Evolutionary conservation across 37 sponge, comb jelly and placozoan genomes (phyloP).

Genomic region (Crambe crambe): DNA sequence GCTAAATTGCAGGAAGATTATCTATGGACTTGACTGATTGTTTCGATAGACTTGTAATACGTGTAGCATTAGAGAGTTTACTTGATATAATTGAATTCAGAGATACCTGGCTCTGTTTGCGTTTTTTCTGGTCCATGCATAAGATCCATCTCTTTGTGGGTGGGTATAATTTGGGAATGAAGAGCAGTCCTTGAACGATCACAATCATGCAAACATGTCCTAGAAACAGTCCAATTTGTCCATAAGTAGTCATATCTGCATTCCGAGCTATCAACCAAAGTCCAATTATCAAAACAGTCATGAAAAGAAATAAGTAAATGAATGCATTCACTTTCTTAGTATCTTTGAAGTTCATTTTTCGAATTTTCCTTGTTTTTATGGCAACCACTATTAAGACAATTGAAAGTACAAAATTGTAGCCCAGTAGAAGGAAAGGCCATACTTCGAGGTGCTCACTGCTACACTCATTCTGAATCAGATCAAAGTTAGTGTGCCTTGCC

Average conservation of each 20-base stretch:
- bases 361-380: neutral
- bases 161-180: neutral
- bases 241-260: neutral
- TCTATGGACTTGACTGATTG: too few relatives aligned
- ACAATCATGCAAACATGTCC: neutral
- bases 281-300: neutral
- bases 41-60: too few relatives aligned
- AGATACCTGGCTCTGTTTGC: neutral
- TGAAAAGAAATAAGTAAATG: neutral
- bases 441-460: neutral
- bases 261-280: neutral
- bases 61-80: too few relatives aligned
- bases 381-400: neutral
- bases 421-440: neutral
- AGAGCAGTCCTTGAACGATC: neutral
- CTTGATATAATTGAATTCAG: too few relatives aligned
- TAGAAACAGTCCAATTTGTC: neutral
- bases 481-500: neutral
- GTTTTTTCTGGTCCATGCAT: neutral
- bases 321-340: neutral
- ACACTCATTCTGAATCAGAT: neutral
- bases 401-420: neutral
- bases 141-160: neutral
- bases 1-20: too few relatives aligned
- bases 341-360: neutral